Evolutionary conservation across 1,140 invertebrate species (phyloP), one percentile per base, ranked within the genome.

Genomic region (Euborellia annulipes): DNA sequence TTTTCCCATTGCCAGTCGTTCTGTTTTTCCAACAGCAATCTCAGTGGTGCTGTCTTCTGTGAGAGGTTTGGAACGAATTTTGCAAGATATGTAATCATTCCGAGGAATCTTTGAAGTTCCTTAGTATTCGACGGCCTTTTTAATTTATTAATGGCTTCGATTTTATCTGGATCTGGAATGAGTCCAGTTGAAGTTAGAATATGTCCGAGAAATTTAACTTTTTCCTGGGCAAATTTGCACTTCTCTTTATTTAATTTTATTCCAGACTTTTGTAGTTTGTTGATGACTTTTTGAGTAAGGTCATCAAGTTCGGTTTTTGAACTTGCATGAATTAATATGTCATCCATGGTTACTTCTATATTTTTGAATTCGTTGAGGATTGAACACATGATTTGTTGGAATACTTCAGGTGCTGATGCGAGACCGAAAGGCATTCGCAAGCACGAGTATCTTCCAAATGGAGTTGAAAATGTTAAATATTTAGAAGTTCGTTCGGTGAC

Each of bases 361-460:
- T 36, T 41, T 11, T 32, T 19, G 20, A 42, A 37, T 3, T 51
- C 52, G 20, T 51, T 44, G 4, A 58, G 20, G 7, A 49, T 34
- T 50, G 36, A n/a, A 52, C 3, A 47, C 43, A 58, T 54, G 7
- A 43, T 39, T 38, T 37, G 38, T 27, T 56, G 58, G 45, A 62
- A 62, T 2, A 56, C 47, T 41, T 55, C 58, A 3, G 52, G 46
- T 22, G 52, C 50, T 14, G 48, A 50, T 22, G 43, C 36, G 2
- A 55, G 41, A 1, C 61, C 58, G 47, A 61, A 56, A 7, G 60
- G 60, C 16, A 63, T 44, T 11, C 57, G 30, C 0, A 47, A 17
- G 32, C 54, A 61, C 7, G 50, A 38, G 43, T 55, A 62, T 34
- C 55, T 14, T 3, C 58, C 56, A 41, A 52, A 58, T 13, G 56